Conservation (phyloP, 1,140 invertebrate genomes). For the Sarcophaga peregrina region DNA sequence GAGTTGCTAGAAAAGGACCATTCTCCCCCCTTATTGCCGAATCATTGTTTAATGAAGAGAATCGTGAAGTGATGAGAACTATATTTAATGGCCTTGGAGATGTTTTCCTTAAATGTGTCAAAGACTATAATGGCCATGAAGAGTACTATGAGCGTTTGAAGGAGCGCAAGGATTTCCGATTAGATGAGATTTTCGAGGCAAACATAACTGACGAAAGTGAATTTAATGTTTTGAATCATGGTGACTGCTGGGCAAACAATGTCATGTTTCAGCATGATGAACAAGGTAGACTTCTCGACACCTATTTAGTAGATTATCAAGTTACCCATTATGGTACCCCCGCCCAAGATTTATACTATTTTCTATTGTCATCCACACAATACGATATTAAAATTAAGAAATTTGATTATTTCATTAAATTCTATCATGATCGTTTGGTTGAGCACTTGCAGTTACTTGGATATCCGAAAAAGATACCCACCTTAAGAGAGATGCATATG, state of each 20-base stretch:
- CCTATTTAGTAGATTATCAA: constrained; percentile 60
- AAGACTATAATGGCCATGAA: background rate
- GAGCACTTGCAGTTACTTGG: constrained; percentile 49
- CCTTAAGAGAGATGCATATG: constrained; percentile 55
- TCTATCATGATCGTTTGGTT: constrained; percentile 52
- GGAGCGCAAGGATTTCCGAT: constrained; percentile 4
- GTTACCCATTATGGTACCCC: constrained; percentile 60
- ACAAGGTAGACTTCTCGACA: constrained; percentile 61
- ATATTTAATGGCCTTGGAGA: background rate
- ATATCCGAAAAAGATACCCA: constrained; percentile 59
- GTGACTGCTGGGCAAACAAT: constrained; percentile 76
- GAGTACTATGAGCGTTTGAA: constrained; percentile 12
- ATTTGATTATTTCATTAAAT: constrained; percentile 54
- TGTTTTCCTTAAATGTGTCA: background rate
- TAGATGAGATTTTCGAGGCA: background rate
- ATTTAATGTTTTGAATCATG: constrained; percentile 74
- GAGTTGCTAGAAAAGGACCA: constrained; percentile 30
- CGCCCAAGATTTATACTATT: constrained; percentile 60
- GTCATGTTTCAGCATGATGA: constrained; percentile 70
- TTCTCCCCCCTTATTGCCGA: background rate
- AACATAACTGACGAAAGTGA: constrained; percentile 64
- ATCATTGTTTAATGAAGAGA: constrained; percentile 25
- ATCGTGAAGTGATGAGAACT: background rate
- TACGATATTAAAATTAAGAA: constrained; percentile 49
- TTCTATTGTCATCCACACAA: constrained; percentile 53